Conservation (phyloP, 2,888 invertebrate genomes). For the Scaeva pyrastri region DNA sequence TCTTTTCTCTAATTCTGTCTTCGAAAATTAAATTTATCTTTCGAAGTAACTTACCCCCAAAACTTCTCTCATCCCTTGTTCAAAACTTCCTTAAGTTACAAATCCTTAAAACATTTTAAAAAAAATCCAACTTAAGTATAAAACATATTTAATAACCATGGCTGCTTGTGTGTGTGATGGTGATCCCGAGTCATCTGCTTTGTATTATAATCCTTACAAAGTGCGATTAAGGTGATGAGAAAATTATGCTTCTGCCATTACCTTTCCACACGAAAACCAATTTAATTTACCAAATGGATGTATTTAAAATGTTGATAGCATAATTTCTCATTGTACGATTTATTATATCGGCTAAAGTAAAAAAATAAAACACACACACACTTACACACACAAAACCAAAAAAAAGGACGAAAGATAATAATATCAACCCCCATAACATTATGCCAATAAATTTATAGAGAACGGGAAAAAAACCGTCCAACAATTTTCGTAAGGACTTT, state of each 20-base stretch:
- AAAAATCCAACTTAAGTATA: too few relatives aligned
- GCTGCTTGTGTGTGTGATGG: neutral
- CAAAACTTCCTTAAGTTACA: too few relatives aligned
- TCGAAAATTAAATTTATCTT: too few relatives aligned
- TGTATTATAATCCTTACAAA: slow-evolving; percentile 63
- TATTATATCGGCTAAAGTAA: slow-evolving; percentile 54
- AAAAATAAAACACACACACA: slow-evolving; percentile 12
- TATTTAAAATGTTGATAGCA: slow-evolving; percentile 75
- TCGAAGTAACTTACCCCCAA: too few relatives aligned
- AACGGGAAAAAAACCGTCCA: slow-evolving; percentile 30
- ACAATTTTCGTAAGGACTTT: slow-evolving; percentile 74
- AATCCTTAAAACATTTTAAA: too few relatives aligned
- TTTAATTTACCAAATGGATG: slow-evolving; percentile 76
- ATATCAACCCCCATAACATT: neutral
- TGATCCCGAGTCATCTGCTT: slow-evolving; percentile 45
- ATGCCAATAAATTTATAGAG: slow-evolving; percentile 67
- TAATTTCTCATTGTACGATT: slow-evolving; percentile 73
- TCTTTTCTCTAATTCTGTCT: too few relatives aligned
- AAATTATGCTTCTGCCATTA: slow-evolving; percentile 67
- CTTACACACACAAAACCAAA: too few relatives aligned
- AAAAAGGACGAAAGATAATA: slow-evolving; percentile 47
- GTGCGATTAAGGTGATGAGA: slow-evolving; percentile 69
- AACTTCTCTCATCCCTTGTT: too few relatives aligned
- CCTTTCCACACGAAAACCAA: slow-evolving; percentile 66
- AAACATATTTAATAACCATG: slow-evolving; percentile 46